Base-by-base conservation (phyloP, 2,113 vertebrate species). In the Variabilichromis moorii region DNA sequence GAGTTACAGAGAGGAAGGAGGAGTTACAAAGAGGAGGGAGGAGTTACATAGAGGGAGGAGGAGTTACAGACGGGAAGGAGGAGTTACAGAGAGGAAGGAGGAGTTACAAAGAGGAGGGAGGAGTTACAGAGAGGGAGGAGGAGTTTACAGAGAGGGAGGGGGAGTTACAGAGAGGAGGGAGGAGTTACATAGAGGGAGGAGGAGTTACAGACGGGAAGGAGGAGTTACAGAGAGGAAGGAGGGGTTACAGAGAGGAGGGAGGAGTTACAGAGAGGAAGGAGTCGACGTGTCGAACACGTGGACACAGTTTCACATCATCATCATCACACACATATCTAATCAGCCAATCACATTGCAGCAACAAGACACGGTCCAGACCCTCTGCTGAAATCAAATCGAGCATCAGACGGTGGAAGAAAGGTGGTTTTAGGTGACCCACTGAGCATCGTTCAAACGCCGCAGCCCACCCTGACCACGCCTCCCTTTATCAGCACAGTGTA, bases 1-100 rank as follows among this genome's bases (percentile, higher is more conserved):
- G 42, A 0, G 6, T 14, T 45, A 45, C 1, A 7, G 13, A 14
- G 0, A 45, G 13, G 13, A 0, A 0, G 13, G 12, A 13, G 5
- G 13, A 0, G 42, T 45, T 42, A 13, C 40, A 13, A 2, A 13
- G 11, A 12, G 40, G 11, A 0, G 0, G 55, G 14, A 28, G 1
- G 26, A 0, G 24, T 9, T 8, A 8, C 14, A 16, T 0, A 28
- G 0, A 28, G 13, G 26, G 1, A 0, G 37, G 4, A 8, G 54
- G 24, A 0, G 40, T 42, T 14, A 14, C 13, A 14, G 1, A 14
- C 2, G 9, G 9, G 35, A 0, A 0, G 37, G 4, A 8, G 54
- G 24, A 0, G 40, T 42, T 14, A 14, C 13, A 14, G 1, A 14
- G 1, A 13, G 40, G 12, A 0, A 1, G 7, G 14, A 5, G 2